A percentile compares a stretch with the other conserved stretches of the same genome.
These are phyloP conservation scores for Ctenicera cuprea DNA, from an alignment of 2,888 invertebrate genomes.

Conservation along the genomic window DNA sequence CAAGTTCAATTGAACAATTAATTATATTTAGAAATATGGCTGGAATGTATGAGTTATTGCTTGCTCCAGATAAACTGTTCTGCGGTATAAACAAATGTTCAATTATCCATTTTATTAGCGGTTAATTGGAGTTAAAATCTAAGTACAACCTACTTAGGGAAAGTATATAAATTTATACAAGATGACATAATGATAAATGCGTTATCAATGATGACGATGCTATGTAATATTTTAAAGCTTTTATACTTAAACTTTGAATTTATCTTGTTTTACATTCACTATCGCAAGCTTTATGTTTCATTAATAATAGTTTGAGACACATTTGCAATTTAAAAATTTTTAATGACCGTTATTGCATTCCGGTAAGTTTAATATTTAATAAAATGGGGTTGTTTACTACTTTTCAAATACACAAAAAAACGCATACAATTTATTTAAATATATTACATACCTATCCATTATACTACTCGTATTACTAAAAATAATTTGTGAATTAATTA, in stretches of 20 bases:
- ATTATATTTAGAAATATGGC: conserved; percentile 31
- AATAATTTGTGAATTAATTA: too few species aligned
- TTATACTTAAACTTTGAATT: not conserved
- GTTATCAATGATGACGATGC: not conserved
- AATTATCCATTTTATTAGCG: conserved; percentile 27
- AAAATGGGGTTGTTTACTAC: too few species aligned
- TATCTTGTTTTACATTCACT: too few species aligned
- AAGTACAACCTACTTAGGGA: conserved; percentile 16
- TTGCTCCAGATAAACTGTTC: conserved; percentile 16
- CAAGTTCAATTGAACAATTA: conserved; percentile 27
- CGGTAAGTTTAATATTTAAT: too few species aligned
- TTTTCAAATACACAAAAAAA: too few species aligned
- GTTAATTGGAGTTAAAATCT: conserved; percentile 29
- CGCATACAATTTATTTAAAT: too few species aligned
- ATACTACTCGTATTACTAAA: too few species aligned
- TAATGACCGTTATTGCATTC: too few species aligned
- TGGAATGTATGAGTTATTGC: conserved; percentile 29
- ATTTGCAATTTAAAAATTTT: too few species aligned
- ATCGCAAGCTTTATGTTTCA: too few species aligned
- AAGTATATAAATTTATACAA: conserved; percentile 1
- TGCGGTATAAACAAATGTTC: conserved; percentile 22
- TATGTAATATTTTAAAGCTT: not conserved
- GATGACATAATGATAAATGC: conserved; percentile 9
- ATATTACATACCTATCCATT: too few species aligned
- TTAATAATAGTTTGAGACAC: too few species aligned